Conservation (phyloP, 2,797 vertebrate species). For the Ctenosaura bakeri region DNA sequence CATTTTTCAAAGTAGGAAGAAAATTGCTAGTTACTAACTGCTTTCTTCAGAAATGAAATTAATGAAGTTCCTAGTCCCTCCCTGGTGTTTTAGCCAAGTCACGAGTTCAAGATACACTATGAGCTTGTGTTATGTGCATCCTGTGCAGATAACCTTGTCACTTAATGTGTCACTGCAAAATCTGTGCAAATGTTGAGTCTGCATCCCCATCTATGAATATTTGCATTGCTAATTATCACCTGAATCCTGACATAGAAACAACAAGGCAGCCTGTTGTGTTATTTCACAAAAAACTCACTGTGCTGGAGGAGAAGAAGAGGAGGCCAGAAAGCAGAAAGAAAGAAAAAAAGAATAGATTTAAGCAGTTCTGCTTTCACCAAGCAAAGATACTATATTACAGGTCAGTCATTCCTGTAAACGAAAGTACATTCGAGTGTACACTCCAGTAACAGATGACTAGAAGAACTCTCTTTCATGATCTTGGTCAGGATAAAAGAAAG, state of each 20-base stretch:
- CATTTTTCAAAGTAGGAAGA: too few species aligned
- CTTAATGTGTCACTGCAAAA: background rate
- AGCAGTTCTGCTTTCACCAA: conserved; percentile 72
- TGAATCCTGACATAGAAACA: conserved; percentile 48
- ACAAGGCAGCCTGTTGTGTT: conserved; percentile 47
- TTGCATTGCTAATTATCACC: conserved; percentile 20
- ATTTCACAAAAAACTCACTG: conserved; percentile 68
- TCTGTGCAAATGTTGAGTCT: background rate
- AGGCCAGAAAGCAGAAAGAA: background rate
- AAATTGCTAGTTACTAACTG: too few species aligned
- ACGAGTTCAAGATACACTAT: too few species aligned
- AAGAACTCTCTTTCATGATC: conserved; percentile 72
- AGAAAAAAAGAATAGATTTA: conserved; percentile 62
- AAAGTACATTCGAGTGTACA: conserved; percentile 67
- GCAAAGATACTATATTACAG: conserved; percentile 74
- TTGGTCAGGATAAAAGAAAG: conserved; percentile 69
- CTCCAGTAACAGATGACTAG: conserved; percentile 69
- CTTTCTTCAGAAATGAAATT: too few species aligned
- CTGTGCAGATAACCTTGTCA: background rate
- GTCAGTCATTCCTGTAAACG: conserved; percentile 78
- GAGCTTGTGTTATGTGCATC: background rate
- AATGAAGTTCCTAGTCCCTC: too few species aligned
- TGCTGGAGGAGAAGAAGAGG: conserved; percentile 41
- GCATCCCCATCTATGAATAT: conserved; percentile 41
- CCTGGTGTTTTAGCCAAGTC: too few species aligned